Base-by-base conservation (phyloP, 2,888 invertebrate species). In the Slavum lentiscoides region DNA sequence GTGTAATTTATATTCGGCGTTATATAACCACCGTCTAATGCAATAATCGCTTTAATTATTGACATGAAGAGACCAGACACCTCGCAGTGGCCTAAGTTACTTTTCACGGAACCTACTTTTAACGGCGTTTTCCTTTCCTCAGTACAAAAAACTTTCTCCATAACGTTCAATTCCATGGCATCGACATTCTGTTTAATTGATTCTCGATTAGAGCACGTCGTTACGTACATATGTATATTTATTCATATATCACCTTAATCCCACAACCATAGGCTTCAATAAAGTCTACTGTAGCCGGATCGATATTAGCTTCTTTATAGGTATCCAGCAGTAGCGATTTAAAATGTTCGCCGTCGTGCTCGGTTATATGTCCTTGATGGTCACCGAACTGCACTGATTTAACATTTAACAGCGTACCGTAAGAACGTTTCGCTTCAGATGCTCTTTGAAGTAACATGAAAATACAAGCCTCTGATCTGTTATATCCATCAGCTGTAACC, bases 41-140 rank as follows among this genome's bases (percentile, higher is more conserved):
- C 84, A 30, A 85, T 81, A 30, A 85, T 69, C 1, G 84, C 87
- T 85, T 89, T 89, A 19, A 87, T 87, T 49, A 89, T 83, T 7
- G 88, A 86, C 68, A 88, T 87, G 37, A 89, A 84, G 43, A 88
- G 84, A 7, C 86, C 84, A 23, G 85, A 84, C 17, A 89, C 89
- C 84, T 90, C 90, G 3, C 89, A 87, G 84, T 91, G 90, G 2
- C 91, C 91, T 87, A 90, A 88, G 85, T 90, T 90, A 49, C 89
- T 89, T 84, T 90, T 90, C 59, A 89, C 88, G 0, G 89, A 89
- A 11, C 90, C 90, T 80, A 91, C 88, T 43, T 89, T 85, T n/a
- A 91, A 86, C 4, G 90, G 89, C 0, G 67, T 61, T 1, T 82
- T 81, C 43, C 83, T 82, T 15, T 43, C 23, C 0, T 82, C 68